Evolutionary conservation across 2,797 vertebrate genomes (phyloP), one percentile per base, ranked within the genome.

Genomic region (Helarctos malayanus): DNA sequence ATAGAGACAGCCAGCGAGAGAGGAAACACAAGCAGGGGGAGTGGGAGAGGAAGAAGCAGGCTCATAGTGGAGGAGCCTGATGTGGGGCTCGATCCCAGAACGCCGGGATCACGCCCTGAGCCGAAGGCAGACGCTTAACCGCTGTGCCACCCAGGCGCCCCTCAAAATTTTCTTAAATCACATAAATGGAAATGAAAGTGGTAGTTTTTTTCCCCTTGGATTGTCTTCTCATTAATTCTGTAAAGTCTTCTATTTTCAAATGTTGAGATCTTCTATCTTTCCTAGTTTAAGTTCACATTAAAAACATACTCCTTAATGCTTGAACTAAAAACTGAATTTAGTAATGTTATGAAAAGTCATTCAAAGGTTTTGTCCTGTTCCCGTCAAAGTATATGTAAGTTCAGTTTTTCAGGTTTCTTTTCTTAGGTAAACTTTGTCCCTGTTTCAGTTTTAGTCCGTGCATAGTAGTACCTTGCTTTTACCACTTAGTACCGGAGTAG

Each of bases 251-350:
- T 15, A 7, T 89, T 96, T 93, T 93, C 54, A 84, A n/a, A 86
- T 75, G 75, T 52, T 92, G 27, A 79, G 29, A 89, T 89, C 2
- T 54, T 75, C 3, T 59, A 18, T 57, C 21, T 92, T 54, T 61
- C 89, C 45, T 93, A 38, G 59, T 81, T 94, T 45, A 96, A 82
- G 23, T 84, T 93, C 10, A 65, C 11, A 92, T 85, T 94, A 93
- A 96, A 81, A 69, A 69, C 45, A 76, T 69, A 27, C 41, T 87
- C 41, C 52, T 85, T 69, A 69, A n/a, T 9, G 23, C 27, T 65
- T 81, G 32, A 91, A 87, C 32, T 91, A 38, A 80, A 87, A 71
- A 69, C 54, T 89, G 38, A 84, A 82, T 92, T 92, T 94, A 73
- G 21, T 86, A 57, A 75, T 57, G 19, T 56, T 91, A 25, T 47